Base-by-base conservation (phyloP, 2,888 invertebrate genomes). In the Pseudoips prasinana region DNA sequence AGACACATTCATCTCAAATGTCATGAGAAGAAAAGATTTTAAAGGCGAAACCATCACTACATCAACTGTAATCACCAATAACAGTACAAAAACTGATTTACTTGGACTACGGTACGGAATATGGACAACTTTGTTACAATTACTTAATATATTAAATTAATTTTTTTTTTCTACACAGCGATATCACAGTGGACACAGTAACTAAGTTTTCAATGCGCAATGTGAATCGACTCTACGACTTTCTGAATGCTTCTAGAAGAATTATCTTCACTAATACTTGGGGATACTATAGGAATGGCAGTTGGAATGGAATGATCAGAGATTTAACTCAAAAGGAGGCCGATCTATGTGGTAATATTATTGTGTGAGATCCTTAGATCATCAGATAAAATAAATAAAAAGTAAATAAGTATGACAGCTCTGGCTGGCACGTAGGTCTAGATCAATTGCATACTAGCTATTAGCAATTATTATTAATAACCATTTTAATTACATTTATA, bases 291-390 rank as follows among this genome's bases (percentile, higher is more conserved):
- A 54, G 46, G 1, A 84, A 86, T 35, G 76, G 77, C 2, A 54
- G 67, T 1, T 80, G 69, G 64, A 75, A 62, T 22, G 85, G 84
- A 0, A 74, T 82, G 71, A 51, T 76, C 1, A 78, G 78, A 1
- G 61, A 73, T 19, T 30, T 85, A 10, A 39, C 45, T 1, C 39
- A 47, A 1, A 76, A 67, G 2, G 60, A 60, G 29, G 78, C 76
- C 3, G 83, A 85, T n/a, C 37, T 85, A 10, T 62, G 65, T 55
- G 80, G 83, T 81, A 41, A 36, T 7, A n/a, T n/a, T n/a, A n/a
- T n/a, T n/a, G n/a, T n/a, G n/a, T n/a, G n/a, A n/a, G n/a, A n/a
- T n/a, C n/a, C n/a, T n/a, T n/a, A n/a, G n/a, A n/a, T n/a, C n/a
- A n/a, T n/a, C n/a, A n/a, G n/a, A n/a, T n/a, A n/a, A n/a, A n/a